Percentiles rank a stretch among this genome's conserved stretches.
phyloP scores from a whole-genome alignment of 2,888 invertebrate genomes.

The Oxycera nigricornis region DNA sequence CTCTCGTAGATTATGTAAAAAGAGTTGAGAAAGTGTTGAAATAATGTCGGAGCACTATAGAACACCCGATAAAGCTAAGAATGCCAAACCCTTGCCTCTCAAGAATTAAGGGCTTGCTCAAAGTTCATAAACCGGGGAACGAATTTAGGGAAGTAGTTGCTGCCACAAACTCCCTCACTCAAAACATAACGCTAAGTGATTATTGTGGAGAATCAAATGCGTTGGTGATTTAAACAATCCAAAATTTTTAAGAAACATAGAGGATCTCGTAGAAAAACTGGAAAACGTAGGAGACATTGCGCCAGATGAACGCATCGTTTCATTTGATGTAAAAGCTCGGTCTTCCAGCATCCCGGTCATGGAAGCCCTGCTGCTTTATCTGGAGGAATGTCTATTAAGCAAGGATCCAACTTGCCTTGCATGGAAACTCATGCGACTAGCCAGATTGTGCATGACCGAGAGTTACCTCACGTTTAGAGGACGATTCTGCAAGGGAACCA shows the following conservation, averaged over 20 bases:
- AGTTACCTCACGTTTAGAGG: neutral
- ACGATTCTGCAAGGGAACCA: neutral
- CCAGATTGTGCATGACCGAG: neutral
- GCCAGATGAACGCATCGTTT: neutral
- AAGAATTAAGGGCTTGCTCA: neutral
- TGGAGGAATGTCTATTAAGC: neutral
- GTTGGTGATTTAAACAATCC: neutral
- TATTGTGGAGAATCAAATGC: neutral
- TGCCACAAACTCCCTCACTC: neutral
- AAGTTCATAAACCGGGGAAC: neutral
- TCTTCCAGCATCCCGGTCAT: neutral
- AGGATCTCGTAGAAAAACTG: neutral
- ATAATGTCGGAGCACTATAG: neutral
- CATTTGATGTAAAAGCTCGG: neutral
- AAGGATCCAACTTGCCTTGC: neutral
- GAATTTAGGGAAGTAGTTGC: neutral
- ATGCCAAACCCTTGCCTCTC: neutral
- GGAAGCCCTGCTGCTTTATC: neutral
- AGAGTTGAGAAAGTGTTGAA: neutral
- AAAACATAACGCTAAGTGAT: neutral
- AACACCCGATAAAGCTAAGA: neutral
- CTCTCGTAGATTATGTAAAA: neutral
- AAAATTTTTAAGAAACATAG: neutral
- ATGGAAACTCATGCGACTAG: neutral
- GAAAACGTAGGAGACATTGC: neutral